phyloP scores from a whole-genome alignment of 2,797 vertebrate genomes.

The Leucoraja ocellata region DNA sequence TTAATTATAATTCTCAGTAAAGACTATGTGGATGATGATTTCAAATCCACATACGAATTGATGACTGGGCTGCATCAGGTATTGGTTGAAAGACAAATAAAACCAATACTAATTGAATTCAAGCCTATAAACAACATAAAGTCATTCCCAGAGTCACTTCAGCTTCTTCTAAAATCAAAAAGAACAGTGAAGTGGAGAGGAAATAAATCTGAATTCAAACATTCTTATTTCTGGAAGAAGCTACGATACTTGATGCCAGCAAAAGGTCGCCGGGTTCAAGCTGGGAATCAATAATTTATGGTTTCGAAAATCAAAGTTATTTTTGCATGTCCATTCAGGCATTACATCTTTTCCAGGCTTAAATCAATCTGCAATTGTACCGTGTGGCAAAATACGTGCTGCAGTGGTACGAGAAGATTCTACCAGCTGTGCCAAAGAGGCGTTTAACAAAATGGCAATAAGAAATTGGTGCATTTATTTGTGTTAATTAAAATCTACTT shows the following conservation, averaged over 20 bases:
- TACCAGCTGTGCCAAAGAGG: not conserved
- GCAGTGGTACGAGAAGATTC: not conserved
- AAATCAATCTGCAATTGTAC: not conserved
- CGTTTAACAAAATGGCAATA: not conserved
- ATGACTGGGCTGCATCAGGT: slow-evolving; percentile 73
- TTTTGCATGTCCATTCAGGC: not conserved
- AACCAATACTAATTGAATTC: slow-evolving; percentile 70
- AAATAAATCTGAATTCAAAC: slow-evolving; percentile 49
- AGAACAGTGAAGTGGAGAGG: slow-evolving; percentile 69
- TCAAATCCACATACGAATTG: slow-evolving; percentile 55
- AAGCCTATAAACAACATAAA: slow-evolving; percentile 49
- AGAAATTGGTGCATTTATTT: not conserved
- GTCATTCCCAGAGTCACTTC: slow-evolving; percentile 62
- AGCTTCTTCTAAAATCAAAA: slow-evolving; percentile 62
- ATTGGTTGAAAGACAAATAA: slow-evolving; percentile 73
- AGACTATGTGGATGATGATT: slow-evolving; percentile 53
- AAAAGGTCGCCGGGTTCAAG: slow-evolving; percentile 44
- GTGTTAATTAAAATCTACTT: not conserved
- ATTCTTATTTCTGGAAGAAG: slow-evolving; percentile 78
- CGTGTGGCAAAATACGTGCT: not conserved
- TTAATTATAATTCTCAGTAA: slow-evolving; percentile 70
- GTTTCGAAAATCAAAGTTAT: not conserved
- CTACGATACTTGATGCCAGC: slow-evolving; percentile 73
- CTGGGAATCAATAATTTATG: not conserved
- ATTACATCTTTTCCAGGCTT: not conserved